phyloP scores from a whole-genome alignment of 2,888 invertebrate species.

The Antitype chi region DNA sequence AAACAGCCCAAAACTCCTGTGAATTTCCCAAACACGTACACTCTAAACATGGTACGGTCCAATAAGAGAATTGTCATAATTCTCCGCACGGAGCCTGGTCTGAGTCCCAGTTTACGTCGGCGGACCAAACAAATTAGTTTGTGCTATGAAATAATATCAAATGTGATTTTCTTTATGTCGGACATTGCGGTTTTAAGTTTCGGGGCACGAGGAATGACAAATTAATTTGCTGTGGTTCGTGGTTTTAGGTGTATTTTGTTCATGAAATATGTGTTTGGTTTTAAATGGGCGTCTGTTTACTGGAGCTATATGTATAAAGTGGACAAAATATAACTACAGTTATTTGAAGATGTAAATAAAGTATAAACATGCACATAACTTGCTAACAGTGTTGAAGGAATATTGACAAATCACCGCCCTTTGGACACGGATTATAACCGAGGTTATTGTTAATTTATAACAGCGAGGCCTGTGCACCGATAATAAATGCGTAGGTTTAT shows the following conservation, averaged over 20 bases:
- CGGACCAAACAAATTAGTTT: conserved; percentile 62
- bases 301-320: conserved; percentile 1
- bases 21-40: conserved; percentile 28
- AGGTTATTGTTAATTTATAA: not conserved
- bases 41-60: conserved; percentile 30
- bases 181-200: conserved; percentile 48
- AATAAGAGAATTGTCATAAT: conserved; percentile 61
- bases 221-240: conserved; percentile 46
- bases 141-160: conserved; percentile 59
- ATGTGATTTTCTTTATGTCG: conserved; percentile 53
- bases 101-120: conserved; percentile 45
- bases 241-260: conserved; percentile 42
- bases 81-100: conserved; percentile 39
- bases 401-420: not conserved
- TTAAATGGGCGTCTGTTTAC: conserved; percentile 9
- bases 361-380: not conserved
- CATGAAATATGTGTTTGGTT: conserved; percentile 18
- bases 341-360: not conserved
- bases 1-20: conserved; percentile 6
- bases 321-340: not conserved
- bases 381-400: not conserved
- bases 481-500: not conserved
- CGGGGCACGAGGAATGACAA: conserved; percentile 32
- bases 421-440: not conserved
- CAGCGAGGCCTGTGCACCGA: not conserved